Evolutionary conservation across 2,888 invertebrate genomes (phyloP).

Genomic region (Aphodius granarius): DNA sequence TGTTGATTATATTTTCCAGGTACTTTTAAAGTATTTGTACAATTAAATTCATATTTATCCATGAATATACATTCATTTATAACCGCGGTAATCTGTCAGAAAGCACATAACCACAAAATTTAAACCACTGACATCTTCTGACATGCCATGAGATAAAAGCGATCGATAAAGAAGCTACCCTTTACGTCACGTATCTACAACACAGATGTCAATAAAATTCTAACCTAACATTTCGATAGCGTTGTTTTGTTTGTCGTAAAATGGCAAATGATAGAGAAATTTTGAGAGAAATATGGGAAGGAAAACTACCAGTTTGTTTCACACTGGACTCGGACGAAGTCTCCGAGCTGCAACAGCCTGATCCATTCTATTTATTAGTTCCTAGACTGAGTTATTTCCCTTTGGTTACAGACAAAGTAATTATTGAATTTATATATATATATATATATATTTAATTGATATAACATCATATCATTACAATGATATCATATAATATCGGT

Average conservation of each 20-base stretch:
- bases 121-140: no score
- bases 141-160: no score
- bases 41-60: no score
- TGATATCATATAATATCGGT: conserved; percentile 7
- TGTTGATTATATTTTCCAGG: not conserved
- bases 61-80: no score
- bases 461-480: no score
- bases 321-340: conserved; percentile 87
- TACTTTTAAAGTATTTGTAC: not conserved
- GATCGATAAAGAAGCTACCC: not conserved
- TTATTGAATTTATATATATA: no score
- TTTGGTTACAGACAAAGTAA: conserved; percentile 90
- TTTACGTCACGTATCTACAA: not conserved
- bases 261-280: conserved; percentile 97
- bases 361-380: conserved; percentile 91
- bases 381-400: conserved; percentile 94
- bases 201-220: not conserved
- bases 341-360: conserved; percentile 84
- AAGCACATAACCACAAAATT: no score
- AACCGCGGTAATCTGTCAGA: no score
- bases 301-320: conserved; percentile 92
- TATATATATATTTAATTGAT: no score
- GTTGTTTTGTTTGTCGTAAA: no score
- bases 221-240: not conserved
- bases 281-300: conserved; percentile 93